Percentiles rank a stretch among this genome's conserved stretches.
phyloP scores from a whole-genome alignment of 2,797 vertebrate genomes.

The Pampus argenteus region DNA sequence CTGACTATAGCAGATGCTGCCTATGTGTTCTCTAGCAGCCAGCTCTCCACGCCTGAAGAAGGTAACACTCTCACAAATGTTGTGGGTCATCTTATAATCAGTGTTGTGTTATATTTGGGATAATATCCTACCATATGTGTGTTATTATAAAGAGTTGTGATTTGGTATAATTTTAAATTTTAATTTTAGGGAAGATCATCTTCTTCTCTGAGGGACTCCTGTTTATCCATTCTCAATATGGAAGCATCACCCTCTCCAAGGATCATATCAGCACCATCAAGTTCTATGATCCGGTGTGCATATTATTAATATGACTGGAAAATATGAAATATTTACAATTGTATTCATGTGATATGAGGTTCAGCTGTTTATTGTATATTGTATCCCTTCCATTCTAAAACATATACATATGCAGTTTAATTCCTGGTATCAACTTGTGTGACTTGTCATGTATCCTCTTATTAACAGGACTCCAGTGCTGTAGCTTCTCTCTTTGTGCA shows the following conservation, averaged over 20 bases:
- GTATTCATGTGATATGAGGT: not conserved
- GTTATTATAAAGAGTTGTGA: not conserved
- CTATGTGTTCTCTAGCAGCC: constrained; percentile 86
- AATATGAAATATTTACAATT: not conserved
- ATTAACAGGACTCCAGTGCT: constrained; percentile 87
- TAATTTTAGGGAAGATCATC: constrained; percentile 88
- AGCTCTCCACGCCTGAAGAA: constrained; percentile 89
- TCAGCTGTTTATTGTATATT: not conserved
- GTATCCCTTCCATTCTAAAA: not conserved
- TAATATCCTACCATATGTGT: not conserved
- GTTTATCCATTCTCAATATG: constrained; percentile 89
- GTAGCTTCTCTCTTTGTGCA: constrained; percentile 90
- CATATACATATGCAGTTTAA: not conserved
- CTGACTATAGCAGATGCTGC: constrained; percentile 88
- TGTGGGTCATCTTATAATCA: not conserved
- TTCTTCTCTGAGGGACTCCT: constrained; percentile 94
- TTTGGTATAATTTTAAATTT: not conserved
- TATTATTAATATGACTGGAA: not conserved
- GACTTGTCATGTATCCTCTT: constrained; percentile 17
- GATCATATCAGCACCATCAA: constrained; percentile 87
- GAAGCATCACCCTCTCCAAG: constrained; percentile 89
- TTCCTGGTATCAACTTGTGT: not conserved
- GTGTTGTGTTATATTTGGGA: not conserved
- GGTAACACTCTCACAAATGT: constrained; percentile 77
- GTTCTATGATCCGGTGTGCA: constrained; percentile 90